phyloP scores from a whole-genome alignment of 2,797 vertebrate species.

The Tapera naevia region DNA sequence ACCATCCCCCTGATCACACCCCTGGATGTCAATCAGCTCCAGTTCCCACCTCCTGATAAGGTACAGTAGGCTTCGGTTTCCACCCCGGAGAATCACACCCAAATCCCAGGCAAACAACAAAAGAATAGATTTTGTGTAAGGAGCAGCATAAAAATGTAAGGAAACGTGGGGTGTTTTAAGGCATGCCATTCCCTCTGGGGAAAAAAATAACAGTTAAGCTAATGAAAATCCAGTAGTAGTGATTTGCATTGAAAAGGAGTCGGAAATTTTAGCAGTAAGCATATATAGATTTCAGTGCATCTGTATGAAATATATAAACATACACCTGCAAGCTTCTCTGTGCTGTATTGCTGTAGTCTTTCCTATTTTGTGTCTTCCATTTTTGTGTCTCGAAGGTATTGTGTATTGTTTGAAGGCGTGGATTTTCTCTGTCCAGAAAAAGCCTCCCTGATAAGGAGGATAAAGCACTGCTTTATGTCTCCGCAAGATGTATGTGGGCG shows the following conservation, averaged over 20 bases:
- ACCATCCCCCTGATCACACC: slow-evolving; percentile 96
- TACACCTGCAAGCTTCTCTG: not conserved
- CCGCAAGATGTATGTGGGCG: not conserved
- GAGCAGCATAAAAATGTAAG: not conserved
- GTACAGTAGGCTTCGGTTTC: slow-evolving; percentile 72
- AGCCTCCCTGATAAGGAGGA: not conserved
- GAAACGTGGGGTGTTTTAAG: not conserved
- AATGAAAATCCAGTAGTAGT: not conserved
- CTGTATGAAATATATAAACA: not conserved
- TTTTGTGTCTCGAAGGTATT: not conserved
- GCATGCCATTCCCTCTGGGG: not conserved
- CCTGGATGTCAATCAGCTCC: slow-evolving; percentile 92
- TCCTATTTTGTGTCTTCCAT: not conserved
- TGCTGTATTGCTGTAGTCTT: not conserved
- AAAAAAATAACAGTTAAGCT: not conserved
- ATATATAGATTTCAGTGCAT: not conserved
- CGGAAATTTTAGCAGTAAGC: not conserved
- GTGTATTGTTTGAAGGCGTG: not conserved
- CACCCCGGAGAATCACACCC: slow-evolving; percentile 56
- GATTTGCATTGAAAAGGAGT: not conserved
- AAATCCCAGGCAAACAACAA: slow-evolving; percentile 60
- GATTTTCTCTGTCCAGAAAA: not conserved
- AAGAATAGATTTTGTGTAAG: slow-evolving; percentile 1
- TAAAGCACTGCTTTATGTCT: not conserved
- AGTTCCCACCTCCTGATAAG: slow-evolving; percentile 93